Conservation (phyloP, 2,797 vertebrate genomes). For the Silurus lanzhouensis region DNA sequence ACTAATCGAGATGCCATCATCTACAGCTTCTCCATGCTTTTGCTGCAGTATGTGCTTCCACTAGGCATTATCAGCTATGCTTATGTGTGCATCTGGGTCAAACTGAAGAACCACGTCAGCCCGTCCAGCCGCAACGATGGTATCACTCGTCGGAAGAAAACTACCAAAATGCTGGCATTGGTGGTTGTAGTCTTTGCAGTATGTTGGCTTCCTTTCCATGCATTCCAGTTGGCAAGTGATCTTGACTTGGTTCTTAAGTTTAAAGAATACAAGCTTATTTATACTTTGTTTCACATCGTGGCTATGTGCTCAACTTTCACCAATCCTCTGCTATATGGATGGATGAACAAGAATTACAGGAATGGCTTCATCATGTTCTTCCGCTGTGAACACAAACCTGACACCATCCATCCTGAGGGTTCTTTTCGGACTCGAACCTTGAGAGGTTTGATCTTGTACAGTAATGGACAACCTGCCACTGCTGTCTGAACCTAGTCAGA, state of each 20-base stretch:
- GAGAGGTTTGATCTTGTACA: constrained; percentile 74
- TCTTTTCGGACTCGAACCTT: constrained; percentile 83
- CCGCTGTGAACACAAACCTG: constrained; percentile 84
- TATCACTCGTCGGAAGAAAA: constrained; percentile 83
- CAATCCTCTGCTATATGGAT: constrained; percentile 89
- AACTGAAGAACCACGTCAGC: constrained; percentile 88
- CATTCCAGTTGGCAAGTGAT: constrained; percentile 88
- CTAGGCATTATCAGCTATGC: constrained; percentile 88
- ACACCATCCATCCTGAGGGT: constrained; percentile 82
- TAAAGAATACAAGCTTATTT: constrained; percentile 90
- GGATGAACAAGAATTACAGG: constrained; percentile 97
- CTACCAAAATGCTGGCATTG: constrained; percentile 90
- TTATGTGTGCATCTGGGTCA: constrained; percentile 91
- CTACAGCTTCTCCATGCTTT: constrained; percentile 89
- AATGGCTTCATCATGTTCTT: constrained; percentile 92
- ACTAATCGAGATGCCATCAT: constrained; percentile 86
- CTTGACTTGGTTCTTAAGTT: constrained; percentile 85
- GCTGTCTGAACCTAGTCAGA: constrained; percentile 73
- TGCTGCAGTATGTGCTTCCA: constrained; percentile 87
- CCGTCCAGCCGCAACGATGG: constrained; percentile 82
- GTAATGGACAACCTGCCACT: constrained; percentile 77
- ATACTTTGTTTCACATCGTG: constrained; percentile 86
- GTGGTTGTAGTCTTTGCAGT: constrained; percentile 88
- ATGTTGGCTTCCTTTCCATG: constrained; percentile 90
- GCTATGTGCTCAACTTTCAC: constrained; percentile 93